Evolutionary conservation across 23 tunicate genomes (phyloP).

Genomic region (Ascidia mentula): DNA sequence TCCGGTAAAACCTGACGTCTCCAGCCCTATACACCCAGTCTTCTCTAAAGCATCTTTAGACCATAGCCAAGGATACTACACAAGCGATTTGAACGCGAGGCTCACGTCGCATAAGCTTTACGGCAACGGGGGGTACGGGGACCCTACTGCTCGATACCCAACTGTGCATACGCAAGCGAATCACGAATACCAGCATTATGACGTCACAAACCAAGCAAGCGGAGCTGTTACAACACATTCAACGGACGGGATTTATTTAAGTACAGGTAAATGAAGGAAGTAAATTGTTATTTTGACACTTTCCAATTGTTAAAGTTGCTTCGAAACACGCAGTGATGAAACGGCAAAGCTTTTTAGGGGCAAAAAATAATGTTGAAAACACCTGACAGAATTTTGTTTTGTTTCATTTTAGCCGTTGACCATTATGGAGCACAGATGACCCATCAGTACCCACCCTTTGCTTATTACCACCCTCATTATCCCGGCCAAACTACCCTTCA

Average conservation of each 20-base stretch:
- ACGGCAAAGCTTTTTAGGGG: neutral
- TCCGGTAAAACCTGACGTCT: neutral
- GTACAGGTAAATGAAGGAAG: neutral
- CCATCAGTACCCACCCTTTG: neutral
- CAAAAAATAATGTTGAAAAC: too few species aligned
- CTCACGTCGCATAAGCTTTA: neutral
- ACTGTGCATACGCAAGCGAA: neutral
- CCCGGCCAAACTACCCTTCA: neutral
- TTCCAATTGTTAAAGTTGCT: too few species aligned
- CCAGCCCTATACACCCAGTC: neutral
- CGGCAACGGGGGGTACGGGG: neutral
- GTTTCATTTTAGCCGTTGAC: constrained; percentile 5
- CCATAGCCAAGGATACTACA: neutral
- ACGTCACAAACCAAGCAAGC: neutral
- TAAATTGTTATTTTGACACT: too few species aligned
- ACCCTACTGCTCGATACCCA: neutral
- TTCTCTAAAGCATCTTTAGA: neutral
- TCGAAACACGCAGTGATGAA: too few species aligned
- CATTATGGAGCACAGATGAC: neutral
- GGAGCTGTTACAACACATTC: neutral
- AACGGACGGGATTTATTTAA: neutral
- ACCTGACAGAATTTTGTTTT: neutral
- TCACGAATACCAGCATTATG: neutral
- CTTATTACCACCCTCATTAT: neutral
- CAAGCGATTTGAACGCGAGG: neutral